Evolutionary conservation across 2,113 vertebrate species (phyloP), one percentile per base, ranked within the genome.

Genomic region (Triplophysa dalaica): DNA sequence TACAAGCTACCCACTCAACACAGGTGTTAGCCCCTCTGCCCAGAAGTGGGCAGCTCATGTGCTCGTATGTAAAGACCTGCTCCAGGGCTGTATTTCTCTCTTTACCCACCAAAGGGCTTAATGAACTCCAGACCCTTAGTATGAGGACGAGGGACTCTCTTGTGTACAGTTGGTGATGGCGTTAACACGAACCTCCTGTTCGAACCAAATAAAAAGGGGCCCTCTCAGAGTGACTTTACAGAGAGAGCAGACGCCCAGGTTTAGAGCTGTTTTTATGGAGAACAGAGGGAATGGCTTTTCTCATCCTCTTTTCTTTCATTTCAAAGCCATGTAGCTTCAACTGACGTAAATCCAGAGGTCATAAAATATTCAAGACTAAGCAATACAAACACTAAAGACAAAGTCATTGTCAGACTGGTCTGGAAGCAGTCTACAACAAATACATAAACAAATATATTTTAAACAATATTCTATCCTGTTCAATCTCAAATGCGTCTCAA

Each of bases 121-220:
- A 84, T 86, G 74, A 84, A 84, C 77, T 82, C 81, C 84, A 85
- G 84, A 72, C 78, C 70, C 12, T 43, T 70, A 78, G 79, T 81
- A 83, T 81, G 70, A 73, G 56, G 74, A 45, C 43, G 61, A 61
- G 77, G 16, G 54, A 75, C 67, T 84, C 80, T 87, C 86, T 84
- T 67, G 82, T 79, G 82, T 78, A 82, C 85, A 76, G 79, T 83
- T 82, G 82, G 52, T 73, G 66, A 76, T 81, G 82, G 72, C 43
- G 69, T 82, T 86, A 84, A 88, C 82, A 82, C 75, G 89, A 89
- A 90, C 70, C 38, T 75, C 83, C 86, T 87, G 82, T 84, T 83
- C 58, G 83, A 77, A 86, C 80, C 87, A 87, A 90, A 89, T 88
- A 82, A 85, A 86, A 85, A 73, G 77, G 65, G 56, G 74, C 70